Conservation (phyloP, 2,888 invertebrate genomes). For the Tipula vernalis region DNA sequence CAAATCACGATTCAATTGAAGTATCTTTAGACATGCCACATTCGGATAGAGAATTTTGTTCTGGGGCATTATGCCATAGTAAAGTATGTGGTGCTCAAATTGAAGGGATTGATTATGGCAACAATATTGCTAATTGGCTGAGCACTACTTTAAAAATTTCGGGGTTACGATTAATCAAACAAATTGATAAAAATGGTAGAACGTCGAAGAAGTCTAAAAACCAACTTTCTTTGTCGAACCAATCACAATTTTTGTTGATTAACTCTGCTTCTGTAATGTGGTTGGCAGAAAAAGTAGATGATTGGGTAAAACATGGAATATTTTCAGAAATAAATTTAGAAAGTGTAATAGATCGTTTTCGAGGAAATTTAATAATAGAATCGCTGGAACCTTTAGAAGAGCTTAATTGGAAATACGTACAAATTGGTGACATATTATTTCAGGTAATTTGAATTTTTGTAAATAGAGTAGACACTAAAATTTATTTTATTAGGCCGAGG, state of each 20-base stretch:
- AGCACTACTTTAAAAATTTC: conserved; percentile 53
- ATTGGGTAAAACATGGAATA: conserved; percentile 31
- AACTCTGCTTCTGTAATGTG: conserved; percentile 65
- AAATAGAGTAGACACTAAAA: not conserved
- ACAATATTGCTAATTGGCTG: conserved; percentile 69
- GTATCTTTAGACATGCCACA: conserved; percentile 39
- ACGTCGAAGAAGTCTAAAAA: conserved; percentile 5
- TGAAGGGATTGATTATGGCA: conserved; percentile 73
- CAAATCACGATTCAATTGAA: conserved; percentile 41
- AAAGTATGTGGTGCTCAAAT: conserved; percentile 78
- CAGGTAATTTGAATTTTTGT: conserved; percentile 22
- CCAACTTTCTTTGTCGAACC: conserved; percentile 58
- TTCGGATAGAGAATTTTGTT: conserved; percentile 23
- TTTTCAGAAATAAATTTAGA: conserved; percentile 40
- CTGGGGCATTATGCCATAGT: conserved; percentile 49
- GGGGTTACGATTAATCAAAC: conserved; percentile 56
- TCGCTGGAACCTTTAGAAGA: conserved; percentile 65
- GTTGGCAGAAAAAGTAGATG: conserved; percentile 46
- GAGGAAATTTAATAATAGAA: conserved; percentile 80
- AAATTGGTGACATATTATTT: conserved; percentile 52
- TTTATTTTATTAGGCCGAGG: conserved; percentile 52
- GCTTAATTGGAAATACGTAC: conserved; percentile 51
- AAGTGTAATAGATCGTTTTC: conserved; percentile 62
- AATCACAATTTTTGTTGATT: conserved; percentile 75
- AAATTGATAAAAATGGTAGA: conserved; percentile 37